A percentile compares a stretch with the other conserved stretches of the same genome.
These are phyloP conservation scores for Lathronympha strigana DNA, from an alignment of 2,888 invertebrate genomes.

Conservation along the genomic window DNA sequence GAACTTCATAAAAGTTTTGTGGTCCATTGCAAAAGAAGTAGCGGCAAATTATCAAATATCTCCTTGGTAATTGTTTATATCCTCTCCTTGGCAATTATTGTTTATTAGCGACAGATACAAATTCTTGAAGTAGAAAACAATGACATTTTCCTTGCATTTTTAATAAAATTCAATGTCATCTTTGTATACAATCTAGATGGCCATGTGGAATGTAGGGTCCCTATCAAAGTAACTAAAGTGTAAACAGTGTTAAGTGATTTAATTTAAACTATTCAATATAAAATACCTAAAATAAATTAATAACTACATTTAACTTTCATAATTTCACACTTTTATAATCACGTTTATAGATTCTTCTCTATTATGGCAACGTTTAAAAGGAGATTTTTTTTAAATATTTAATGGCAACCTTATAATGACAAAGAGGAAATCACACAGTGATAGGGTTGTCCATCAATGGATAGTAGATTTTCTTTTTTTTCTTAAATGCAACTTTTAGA, in stretches of 20 bases:
- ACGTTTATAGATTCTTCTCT: too few species aligned
- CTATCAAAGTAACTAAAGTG: not conserved
- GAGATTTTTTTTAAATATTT: too few species aligned
- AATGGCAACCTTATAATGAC: too few species aligned
- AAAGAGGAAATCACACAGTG: too few species aligned
- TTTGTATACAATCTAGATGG: constrained; percentile 45
- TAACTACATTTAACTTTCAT: not conserved
- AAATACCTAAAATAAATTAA: not conserved
- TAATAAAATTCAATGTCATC: not conserved
- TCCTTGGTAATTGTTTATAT: constrained; percentile 44
- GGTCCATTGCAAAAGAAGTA: constrained; percentile 37
- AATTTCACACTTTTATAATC: too few species aligned
- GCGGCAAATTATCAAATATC: constrained; percentile 39
- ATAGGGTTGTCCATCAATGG: not conserved
- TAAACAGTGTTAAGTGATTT: not conserved
- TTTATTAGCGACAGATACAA: constrained; percentile 31
- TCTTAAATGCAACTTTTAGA: too few species aligned
- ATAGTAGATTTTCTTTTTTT: not conserved
- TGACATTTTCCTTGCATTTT: constrained; percentile 15
- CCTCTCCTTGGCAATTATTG: constrained; percentile 41
- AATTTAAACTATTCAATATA: too few species aligned
- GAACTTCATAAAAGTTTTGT: constrained; percentile 38
- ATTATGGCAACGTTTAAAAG: too few species aligned
- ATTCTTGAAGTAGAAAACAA: constrained; percentile 12
- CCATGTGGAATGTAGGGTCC: constrained; percentile 27